Base-by-base conservation (phyloP, 1,140 invertebrate species). In the Brachionus calyciflorus region DNA sequence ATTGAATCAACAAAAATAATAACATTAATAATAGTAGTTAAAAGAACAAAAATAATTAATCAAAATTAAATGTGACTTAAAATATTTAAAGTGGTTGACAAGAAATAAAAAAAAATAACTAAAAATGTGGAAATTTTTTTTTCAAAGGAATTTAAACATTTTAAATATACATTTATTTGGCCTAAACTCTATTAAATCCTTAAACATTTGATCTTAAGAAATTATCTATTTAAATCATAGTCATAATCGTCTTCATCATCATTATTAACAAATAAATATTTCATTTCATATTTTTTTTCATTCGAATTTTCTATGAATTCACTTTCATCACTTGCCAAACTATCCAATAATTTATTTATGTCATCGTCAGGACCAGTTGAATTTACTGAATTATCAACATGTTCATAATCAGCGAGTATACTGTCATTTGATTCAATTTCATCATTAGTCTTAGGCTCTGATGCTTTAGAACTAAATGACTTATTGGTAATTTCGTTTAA, bases 191-290 rank as follows among this genome's bases (percentile, higher is more conserved):
- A n/a, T n/a, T n/a, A n/a, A 55, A 55, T 1, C 33, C 24, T 55
- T n/a, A 55, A 24, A 60, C 55, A 33, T 33, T 60, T 60, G 26
- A 37, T 9, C 37, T 60, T 37, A 33, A 37, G 55, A 33, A 60
- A 33, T 33, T 37, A 6, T 33, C 30, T 37, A 19, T 33, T 33
- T 60, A 60, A 17, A 40, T 60, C 55, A 33, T 60, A 60, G n/a
- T 60, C 55, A 60, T 55, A 55, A 10, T 55, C 53, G 10, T 60
- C 55, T 37, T 60, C 55, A 19, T 60, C 55, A 9, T 60, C 55
- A 37, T 60, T 60, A 60, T 60, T 60, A 19, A 60, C 55, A 60
- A 60, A 60, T 33, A 60, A 60, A 33, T 60, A 60, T n/a, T 60
- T 60, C 55, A 60, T 60, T 17, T 60, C 55, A 28, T 60, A 60